phyloP scores from a whole-genome alignment of 2,888 invertebrate species.

The Patella ulyssiponensis region DNA sequence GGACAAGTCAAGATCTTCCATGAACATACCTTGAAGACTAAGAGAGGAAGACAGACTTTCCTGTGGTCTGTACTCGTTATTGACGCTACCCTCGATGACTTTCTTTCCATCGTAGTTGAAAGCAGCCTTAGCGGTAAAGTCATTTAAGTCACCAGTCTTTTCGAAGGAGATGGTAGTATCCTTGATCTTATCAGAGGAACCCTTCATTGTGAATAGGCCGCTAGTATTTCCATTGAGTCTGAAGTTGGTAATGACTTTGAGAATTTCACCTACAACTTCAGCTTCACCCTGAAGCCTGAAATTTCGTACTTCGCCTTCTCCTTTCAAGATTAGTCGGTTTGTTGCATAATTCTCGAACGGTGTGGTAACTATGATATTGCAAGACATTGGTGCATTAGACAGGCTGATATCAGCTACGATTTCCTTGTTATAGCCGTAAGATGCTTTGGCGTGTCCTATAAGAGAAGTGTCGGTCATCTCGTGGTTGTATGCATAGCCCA shows the following conservation, averaged over 20 bases:
- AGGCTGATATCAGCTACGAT: background rate
- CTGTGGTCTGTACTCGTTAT: background rate
- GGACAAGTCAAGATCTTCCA: background rate
- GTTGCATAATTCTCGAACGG: background rate
- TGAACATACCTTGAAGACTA: background rate
- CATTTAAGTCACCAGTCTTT: constrained; percentile 36
- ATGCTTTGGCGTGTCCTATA: background rate
- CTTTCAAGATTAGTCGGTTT: background rate
- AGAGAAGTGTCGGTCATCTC: background rate
- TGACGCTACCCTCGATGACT: constrained; percentile 36
- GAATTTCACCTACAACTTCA: background rate
- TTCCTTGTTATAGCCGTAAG: constrained; percentile 2
- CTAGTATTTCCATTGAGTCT: background rate
- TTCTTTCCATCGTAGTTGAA: constrained; percentile 39
- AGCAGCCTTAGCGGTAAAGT: constrained; percentile 43
- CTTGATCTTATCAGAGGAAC: background rate
- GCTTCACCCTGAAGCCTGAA: background rate
- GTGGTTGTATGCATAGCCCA: background rate
- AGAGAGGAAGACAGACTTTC: background rate
- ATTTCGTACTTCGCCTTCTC: background rate
- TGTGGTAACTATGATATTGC: background rate
- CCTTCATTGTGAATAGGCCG: background rate
- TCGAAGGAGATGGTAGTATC: constrained; percentile 7
- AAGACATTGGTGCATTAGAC: background rate
- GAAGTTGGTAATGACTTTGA: background rate